Base-by-base conservation (phyloP, 2,888 invertebrate genomes). In the Pollenia labialis region DNA sequence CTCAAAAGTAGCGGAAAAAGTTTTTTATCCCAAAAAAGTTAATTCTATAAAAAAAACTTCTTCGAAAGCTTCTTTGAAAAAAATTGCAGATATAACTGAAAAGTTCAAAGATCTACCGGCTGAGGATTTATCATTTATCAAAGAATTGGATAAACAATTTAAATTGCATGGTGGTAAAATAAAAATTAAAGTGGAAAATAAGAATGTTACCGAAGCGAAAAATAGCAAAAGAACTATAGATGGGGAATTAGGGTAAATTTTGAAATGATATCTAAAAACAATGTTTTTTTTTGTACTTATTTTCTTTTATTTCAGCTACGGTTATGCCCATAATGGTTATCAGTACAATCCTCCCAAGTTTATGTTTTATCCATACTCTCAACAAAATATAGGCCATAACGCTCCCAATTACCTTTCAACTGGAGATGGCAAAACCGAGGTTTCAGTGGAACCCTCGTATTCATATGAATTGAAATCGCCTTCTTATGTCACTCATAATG, bases 321-420 rank as follows among this genome's bases (percentile, higher is more conserved):
- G 93, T 23, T 93, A 93, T 85, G 90, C 91, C 1, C 89, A 91
- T 82, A 89, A 90, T 69, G 91, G 92, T 23, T 93, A 93, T 84
- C 91, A 92, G 16, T 93, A 93, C 83, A 90, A 92, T n/a, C 92
- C 92, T 48, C 94, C 94, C 12, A 95, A 95, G 90, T 96, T 95
- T 89, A 94, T 95, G 94, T 94, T 96, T 85, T 96, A 96, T 90
- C 96, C 96, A 6, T 96, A 96, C 91, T 96, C 96, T 0, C 96
- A 96, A 91, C 94, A 95, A 80, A 95, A 96, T 89, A 95, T 95
- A 85, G 93, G 93, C 32, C 84, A 90, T 10, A 88, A 89, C 46
- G 89, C 89, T 0, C 89, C 90, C 0, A 89, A 89, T 11, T 90
- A 91, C 77, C 87, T 88, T 11, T 89, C 87, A 69, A 89, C 89